phyloP scores from a whole-genome alignment of 1,140 invertebrate species.

The Meloidogyne chitwoodi region DNA sequence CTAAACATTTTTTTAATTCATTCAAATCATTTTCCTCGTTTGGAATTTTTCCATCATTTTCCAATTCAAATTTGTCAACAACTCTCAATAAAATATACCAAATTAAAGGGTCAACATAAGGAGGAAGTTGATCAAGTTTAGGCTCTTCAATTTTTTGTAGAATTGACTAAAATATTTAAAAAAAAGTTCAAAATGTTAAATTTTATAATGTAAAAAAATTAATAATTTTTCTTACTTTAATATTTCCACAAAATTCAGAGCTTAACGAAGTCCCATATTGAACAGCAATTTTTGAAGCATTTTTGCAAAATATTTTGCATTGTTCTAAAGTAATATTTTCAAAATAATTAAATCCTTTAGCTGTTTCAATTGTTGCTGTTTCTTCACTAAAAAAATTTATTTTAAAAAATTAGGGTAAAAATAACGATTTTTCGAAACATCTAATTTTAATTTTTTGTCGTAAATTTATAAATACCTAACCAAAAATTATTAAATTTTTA shows the following conservation, averaged over 20 bases:
- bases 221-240: background rate
- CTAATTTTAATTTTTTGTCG: too few species aligned
- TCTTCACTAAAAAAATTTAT: background rate
- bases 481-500: too few species aligned
- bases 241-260: constrained; percentile 18
- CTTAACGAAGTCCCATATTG: constrained; percentile 30
- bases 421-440: too few species aligned
- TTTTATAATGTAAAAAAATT: too few species aligned
- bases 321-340: constrained; percentile 30
- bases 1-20: constrained; percentile 12
- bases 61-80: constrained; percentile 76
- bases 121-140: constrained; percentile 7
- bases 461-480: too few species aligned
- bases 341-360: background rate
- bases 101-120: constrained; percentile 61
- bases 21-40: constrained; percentile 63
- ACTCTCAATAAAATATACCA: constrained; percentile 85
- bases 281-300: constrained; percentile 40
- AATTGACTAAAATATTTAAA: constrained; percentile 1
- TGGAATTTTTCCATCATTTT: constrained; percentile 81
- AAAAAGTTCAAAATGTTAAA: background rate
- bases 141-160: constrained; percentile 9
- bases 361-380: background rate
- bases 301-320: constrained; percentile 40
- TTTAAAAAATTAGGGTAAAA: too few species aligned